Evolutionary conservation across 2,888 invertebrate species (phyloP).

Genomic region (Coelogynopora nodosa): DNA sequence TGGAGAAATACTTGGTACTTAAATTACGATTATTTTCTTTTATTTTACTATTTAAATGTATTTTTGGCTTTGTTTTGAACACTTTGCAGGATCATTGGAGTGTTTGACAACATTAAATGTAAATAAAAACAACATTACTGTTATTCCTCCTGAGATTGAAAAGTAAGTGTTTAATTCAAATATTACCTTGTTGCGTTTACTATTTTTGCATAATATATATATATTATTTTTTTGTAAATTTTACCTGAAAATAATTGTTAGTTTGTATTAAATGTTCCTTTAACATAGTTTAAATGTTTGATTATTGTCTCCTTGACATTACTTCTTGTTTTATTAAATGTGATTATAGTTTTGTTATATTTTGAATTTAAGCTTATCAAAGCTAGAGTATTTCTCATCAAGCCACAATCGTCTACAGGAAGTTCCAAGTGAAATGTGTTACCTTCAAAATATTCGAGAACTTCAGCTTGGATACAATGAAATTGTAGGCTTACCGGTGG

Average conservation of each 20-base stretch:
- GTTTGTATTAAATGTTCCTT: no score
- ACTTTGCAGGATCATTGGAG: background rate
- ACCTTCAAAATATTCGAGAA: background rate
- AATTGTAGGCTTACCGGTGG: background rate
- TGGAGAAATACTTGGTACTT: background rate
- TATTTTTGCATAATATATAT: background rate
- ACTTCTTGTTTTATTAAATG: background rate
- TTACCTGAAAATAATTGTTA: no score
- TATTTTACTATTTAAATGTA: background rate
- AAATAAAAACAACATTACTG: background rate
- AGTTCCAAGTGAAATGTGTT: background rate
- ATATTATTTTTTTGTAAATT: no score
- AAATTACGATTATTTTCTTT: background rate
- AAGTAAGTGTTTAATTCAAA: background rate
- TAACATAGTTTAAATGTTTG: background rate
- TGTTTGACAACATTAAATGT: background rate
- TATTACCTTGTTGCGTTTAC: no score
- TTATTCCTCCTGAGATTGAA: background rate
- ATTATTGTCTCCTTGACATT: no score
- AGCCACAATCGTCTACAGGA: background rate
- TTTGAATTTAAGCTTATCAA: background rate
- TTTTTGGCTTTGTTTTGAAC: background rate
- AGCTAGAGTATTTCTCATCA: background rate
- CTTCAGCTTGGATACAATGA: background rate
- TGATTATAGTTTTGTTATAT: no score